Evolutionary conservation across 2,888 invertebrate genomes (phyloP), one percentile per base, ranked within the genome.

Genomic region (Campaea margaritaria): DNA sequence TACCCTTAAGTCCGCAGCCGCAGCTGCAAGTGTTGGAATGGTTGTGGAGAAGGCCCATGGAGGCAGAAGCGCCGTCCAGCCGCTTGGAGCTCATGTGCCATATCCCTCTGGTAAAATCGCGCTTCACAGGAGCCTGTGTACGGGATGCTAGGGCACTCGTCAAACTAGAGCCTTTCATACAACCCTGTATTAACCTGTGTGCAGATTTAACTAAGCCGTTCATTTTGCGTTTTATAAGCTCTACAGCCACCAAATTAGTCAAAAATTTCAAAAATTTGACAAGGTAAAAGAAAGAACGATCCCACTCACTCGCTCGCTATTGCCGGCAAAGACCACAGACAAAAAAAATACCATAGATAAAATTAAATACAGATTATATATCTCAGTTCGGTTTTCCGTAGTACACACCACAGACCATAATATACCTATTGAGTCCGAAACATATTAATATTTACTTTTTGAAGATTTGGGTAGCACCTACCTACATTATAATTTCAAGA

Each of bases 81-180:
- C 87, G 83, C 56, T 86, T 88, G 13, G 91, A 89, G 76, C 89
- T 95, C 95, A 96, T 94, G 93, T 95, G 95, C 96, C 96, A 96
- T 75, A 96, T 88, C 69, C 95, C 94, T 69, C 96, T 91, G 0
- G 95, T 93, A 67, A 95, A 93, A 83, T 95, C 95, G 74, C 94
- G 93, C 83, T 95, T 95, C 48, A 89, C 86, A 14, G 91, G 88
- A 44, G 83, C 81, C 45, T 88, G 86, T 5, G 85, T 80, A 16
- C 90, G 85, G 59, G 85, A 84, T 11, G 90, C 83, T 47, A 92
- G 78, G 14, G 89, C 78, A 48, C 85, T 78, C 36, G 88, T 76
- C 55, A 91, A 70, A 65, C 81, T 81, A 13, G 86, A 69, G 67
- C 71, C 87, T 76, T 89, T 91, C 27, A 86, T 85, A 68, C 87